A percentile compares a stretch with the other conserved stretches of the same genome.
phyloP scores from a whole-genome alignment of 2,888 invertebrate species.

The Pachydiplax longipennis region DNA sequence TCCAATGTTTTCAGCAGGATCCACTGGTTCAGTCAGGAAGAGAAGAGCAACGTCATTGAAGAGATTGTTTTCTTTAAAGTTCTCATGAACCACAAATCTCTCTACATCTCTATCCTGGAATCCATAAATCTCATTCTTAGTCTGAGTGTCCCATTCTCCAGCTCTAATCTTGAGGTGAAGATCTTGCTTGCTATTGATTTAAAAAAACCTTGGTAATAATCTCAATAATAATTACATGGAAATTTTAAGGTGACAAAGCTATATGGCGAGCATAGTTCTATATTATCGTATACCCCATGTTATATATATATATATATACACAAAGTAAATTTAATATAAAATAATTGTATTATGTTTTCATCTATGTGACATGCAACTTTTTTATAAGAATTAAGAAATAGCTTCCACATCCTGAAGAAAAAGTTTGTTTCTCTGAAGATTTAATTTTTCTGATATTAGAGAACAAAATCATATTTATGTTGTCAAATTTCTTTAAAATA shows the following conservation, averaged over 20 bases:
- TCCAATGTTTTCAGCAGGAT: constrained; percentile 69
- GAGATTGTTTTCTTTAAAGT: constrained; percentile 48
- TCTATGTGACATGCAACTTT: too few species aligned
- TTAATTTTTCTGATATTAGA: too few species aligned
- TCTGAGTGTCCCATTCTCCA: constrained; percentile 86
- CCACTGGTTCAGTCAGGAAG: constrained; percentile 48
- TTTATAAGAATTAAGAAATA: too few species aligned
- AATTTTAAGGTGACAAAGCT: background rate
- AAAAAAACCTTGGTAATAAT: background rate
- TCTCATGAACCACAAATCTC: constrained; percentile 37
- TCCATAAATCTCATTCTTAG: constrained; percentile 70
- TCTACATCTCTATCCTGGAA: constrained; percentile 70
- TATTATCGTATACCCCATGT: too few species aligned
- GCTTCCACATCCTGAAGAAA: too few species aligned
- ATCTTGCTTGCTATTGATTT: constrained; percentile 49
- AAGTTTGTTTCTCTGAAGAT: too few species aligned
- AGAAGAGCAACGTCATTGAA: constrained; percentile 50
- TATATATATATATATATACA: too few species aligned
- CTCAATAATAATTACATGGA: background rate
- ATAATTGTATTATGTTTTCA: too few species aligned
- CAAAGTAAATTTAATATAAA: too few species aligned
- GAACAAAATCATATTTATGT: too few species aligned
- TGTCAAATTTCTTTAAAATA: too few species aligned
- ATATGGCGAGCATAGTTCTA: too few species aligned
- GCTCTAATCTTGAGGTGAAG: constrained; percentile 67